These are phyloP conservation scores for Oncorhynchus gorbuscha DNA, from an alignment of 2,113 vertebrate species.

Conservation along the genomic window DNA sequence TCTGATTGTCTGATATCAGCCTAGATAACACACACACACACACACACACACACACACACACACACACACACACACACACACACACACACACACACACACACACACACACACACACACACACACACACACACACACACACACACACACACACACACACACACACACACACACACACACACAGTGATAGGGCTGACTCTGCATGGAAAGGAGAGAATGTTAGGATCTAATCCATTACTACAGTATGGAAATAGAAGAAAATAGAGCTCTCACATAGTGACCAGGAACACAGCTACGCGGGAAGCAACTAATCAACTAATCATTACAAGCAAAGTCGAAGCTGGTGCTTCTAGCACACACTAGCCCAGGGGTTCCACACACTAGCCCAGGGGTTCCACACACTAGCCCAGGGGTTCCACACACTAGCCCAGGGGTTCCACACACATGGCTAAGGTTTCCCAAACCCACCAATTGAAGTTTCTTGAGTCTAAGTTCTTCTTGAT, in stretches of 20 bases:
- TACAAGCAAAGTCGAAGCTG: background rate
- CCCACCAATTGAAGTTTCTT: no score
- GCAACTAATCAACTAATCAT: background rate
- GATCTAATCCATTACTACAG: constrained; percentile 10
- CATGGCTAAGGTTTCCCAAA: background rate
- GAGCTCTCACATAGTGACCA: background rate
- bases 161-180: no score
- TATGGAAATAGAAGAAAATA: background rate
- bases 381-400: no score
- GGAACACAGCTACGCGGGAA: background rate
- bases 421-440: background rate
- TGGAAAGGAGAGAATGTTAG: constrained; percentile 10
- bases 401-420: no score
- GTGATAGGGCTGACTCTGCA: background rate
- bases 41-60: no score
- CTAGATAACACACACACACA: background rate
- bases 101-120: no score
- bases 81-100: no score
- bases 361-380: no score
- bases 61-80: no score
- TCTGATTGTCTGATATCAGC: background rate
- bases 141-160: no score
- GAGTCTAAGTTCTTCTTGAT: no score
- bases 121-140: no score
- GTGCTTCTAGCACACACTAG: background rate